phyloP scores from a whole-genome alignment of 2,113 vertebrate species.

The Chroicocephalus ridibundus region DNA sequence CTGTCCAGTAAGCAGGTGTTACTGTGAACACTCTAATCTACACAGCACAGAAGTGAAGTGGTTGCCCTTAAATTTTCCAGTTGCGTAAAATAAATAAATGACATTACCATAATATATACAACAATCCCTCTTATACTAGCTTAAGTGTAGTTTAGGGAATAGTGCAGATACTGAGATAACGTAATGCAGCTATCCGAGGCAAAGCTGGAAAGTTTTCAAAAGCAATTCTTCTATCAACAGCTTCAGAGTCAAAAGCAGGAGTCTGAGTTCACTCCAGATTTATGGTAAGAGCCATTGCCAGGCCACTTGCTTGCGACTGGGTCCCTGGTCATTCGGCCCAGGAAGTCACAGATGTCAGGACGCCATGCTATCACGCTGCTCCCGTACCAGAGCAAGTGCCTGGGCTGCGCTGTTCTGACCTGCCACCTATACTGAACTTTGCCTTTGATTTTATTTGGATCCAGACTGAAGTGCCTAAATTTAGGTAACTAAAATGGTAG shows the following conservation, averaged over 20 bases:
- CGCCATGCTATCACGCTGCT: rapidly evolving
- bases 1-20: constrained; percentile 58
- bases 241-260: neutral
- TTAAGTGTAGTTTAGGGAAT: constrained; percentile 9
- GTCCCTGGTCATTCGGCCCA: neutral
- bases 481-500: neutral
- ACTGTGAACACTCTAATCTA: neutral
- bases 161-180: constrained; percentile 1
- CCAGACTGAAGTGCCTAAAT: neutral
- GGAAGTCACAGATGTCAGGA: neutral
- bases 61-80: constrained; percentile 44
- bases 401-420: neutral
- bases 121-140: neutral
- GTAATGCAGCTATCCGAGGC: neutral
- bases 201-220: constrained; percentile 23
- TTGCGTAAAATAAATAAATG: constrained; percentile 38
- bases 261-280: neutral
- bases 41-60: constrained; percentile 1
- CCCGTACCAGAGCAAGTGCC: neutral
- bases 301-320: neutral
- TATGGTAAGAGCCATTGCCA: neutral
- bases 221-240: constrained; percentile 6
- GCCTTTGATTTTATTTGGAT: neutral
- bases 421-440: neutral
- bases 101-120: neutral